A percentile compares a stretch with the other conserved stretches of the same genome.
Conservation (phyloP, 2,113 vertebrate species). For the Zootoca vivipara region DNA sequence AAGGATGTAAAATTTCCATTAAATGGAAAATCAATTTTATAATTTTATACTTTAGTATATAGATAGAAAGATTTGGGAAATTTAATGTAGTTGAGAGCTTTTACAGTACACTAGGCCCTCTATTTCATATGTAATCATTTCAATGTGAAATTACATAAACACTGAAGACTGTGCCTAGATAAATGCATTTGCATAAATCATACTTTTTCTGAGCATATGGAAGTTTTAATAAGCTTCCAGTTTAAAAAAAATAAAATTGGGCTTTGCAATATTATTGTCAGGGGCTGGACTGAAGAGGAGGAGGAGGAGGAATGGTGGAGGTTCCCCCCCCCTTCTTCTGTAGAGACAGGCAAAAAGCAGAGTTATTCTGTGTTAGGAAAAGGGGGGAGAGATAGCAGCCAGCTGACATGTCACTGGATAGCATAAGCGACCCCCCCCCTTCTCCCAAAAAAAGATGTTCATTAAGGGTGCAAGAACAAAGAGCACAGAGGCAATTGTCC, state of each 20-base stretch:
- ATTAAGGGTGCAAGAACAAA: too few species aligned
- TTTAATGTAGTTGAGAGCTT: constrained; percentile 15
- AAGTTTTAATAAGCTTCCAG: neutral
- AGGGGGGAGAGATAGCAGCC: too few species aligned
- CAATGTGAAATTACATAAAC: neutral
- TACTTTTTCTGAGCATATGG: neutral
- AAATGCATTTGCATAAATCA: neutral
- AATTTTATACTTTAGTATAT: neutral
- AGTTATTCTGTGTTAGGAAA: too few species aligned
- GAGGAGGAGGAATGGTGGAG: too few species aligned
- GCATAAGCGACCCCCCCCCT: too few species aligned
- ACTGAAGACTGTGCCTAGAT: neutral
- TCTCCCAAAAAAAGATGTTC: too few species aligned
- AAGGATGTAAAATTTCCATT: constrained; percentile 17
- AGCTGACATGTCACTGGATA: too few species aligned
- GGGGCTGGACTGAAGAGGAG: too few species aligned
- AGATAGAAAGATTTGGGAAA: neutral
- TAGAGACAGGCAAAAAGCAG: too few species aligned
- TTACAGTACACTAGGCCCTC: neutral
- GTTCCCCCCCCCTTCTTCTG: too few species aligned
- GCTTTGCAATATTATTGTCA: neutral
- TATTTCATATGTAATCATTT: neutral
- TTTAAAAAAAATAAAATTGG: constrained; percentile 16
- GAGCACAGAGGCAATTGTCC: too few species aligned
- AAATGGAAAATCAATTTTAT: constrained; percentile 8